Percentiles rank a stretch among this genome's conserved stretches.
These are phyloP conservation scores for Drosophila paucipuncta DNA, from an alignment of 2,888 invertebrate species.

Conservation along the genomic window DNA sequence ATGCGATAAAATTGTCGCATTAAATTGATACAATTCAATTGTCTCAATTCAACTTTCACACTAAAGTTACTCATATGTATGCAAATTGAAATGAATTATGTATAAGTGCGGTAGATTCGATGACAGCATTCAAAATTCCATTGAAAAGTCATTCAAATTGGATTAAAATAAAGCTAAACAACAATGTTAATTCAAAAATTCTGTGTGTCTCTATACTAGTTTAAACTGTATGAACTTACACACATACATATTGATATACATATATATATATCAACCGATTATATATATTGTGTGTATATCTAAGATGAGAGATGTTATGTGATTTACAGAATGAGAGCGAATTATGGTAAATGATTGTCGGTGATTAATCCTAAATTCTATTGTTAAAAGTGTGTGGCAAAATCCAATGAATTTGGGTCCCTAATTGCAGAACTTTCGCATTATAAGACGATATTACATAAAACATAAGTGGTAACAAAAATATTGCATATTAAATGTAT, in stretches of 20 bases:
- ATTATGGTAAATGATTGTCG: conserved; percentile 14
- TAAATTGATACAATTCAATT: conserved; percentile 9
- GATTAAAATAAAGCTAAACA: conserved; percentile 12
- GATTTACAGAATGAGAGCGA: conserved; percentile 14
- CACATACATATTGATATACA: not conserved
- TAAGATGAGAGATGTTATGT: conserved; percentile 2
- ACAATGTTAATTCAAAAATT: conserved; percentile 38
- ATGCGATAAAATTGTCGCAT: conserved; percentile 5
- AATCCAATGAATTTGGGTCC: not conserved
- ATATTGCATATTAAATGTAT: not conserved
- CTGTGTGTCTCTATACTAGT: conserved; percentile 24
- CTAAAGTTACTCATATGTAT: not conserved
- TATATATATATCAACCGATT: not conserved
- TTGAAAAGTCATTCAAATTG: conserved; percentile 20
- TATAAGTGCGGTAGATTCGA: not conserved
- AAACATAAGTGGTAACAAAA: not conserved
- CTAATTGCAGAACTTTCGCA: not conserved
- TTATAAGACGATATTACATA: not conserved
- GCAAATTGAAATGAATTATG: not conserved
- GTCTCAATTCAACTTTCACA: conserved; percentile 5
- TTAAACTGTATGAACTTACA: not conserved
- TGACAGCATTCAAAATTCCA: conserved; percentile 6
- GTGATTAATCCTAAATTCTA: not conserved
- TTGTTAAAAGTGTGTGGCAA: not conserved
- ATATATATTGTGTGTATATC: not conserved